Base-by-base conservation (phyloP, 2,888 invertebrate species). In the Chorisops tibialis region DNA sequence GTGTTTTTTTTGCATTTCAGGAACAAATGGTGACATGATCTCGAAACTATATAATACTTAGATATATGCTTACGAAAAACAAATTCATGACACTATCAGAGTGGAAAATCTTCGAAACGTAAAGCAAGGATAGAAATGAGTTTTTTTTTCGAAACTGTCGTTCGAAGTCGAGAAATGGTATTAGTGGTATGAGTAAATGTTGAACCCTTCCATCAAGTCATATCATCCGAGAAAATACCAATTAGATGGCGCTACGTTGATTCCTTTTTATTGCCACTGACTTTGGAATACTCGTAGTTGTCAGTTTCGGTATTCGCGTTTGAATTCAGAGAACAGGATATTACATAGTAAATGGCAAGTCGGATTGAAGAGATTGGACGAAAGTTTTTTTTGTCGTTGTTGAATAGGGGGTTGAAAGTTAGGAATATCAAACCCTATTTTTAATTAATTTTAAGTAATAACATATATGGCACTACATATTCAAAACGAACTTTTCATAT, bases 141-240 rank as follows among this genome's bases (percentile, higher is more conserved):
- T n/a, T n/a, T n/a, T 48, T 37, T 59, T 48, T 48, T 59, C 30
- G 30, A 43, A 16, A 2, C 43, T 30, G 30, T 22, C 30, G 56
- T 30, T 45, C 30, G 24, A 30, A 16, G 47, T 7, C 11, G 18
- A 19, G 7, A 19, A 18, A 16, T 47, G 21, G 4, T 21, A 12
- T 19, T 24, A 50, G 50, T 63, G 45, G 43, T 38, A 39, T 43
- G 61, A 37, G 30, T 38, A 30, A 30, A 21, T 35, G 16, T 41
- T 30, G 58, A 64, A 61, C 61, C 64, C 61, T 64, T 62, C 59
- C 59, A 62, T 64, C 61, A 64, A 64, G 54, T 64, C 61, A 64
- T 59, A 65, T 65, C 64, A 65, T 65, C 64, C 62, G 64, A 65
- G 50, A 62, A 65, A 65, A 65, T 65, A 65, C 64, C 64, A 65